phyloP scores from a whole-genome alignment of 1,140 invertebrate genomes.

The Leptonema lineaticorne region DNA sequence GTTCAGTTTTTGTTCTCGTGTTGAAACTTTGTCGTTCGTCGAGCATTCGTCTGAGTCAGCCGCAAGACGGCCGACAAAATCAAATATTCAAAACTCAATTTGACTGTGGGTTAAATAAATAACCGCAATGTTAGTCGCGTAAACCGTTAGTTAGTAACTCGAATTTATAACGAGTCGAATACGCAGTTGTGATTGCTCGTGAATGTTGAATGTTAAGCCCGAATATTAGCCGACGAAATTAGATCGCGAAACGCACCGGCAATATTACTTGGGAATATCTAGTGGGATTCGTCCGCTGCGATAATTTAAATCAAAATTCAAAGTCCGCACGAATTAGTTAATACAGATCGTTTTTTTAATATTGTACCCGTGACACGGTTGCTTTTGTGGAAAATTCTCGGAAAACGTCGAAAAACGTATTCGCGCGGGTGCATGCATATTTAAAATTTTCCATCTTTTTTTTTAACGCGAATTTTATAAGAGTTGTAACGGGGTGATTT shows the following conservation, averaged over 20 bases:
- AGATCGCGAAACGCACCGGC: constrained; percentile 5
- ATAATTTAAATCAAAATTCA: background rate
- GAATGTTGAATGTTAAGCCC: constrained; percentile 25
- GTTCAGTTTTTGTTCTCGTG: no score
- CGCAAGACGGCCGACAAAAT: constrained; percentile 39
- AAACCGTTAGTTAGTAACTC: constrained; percentile 28
- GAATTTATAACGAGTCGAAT: constrained; percentile 41
- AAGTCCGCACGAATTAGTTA: background rate
- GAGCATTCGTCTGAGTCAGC: no score
- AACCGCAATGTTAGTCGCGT: constrained; percentile 25
- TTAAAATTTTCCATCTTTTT: no score
- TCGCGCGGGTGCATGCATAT: background rate
- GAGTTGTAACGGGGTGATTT: constrained; percentile 11
- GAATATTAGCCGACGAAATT: background rate
- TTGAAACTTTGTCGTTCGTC: no score
- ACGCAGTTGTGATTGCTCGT: constrained; percentile 39
- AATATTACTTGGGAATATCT: background rate
- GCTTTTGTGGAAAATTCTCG: background rate
- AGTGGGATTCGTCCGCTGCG: background rate
- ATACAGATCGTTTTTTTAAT: no score
- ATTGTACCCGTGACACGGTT: background rate
- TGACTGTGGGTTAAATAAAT: constrained; percentile 38
- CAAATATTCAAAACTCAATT: constrained; percentile 43
- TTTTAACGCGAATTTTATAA: background rate
- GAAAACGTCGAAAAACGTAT: background rate